A percentile compares a stretch with the other conserved stretches of the same genome.
Conservation (phyloP, 2,888 invertebrate genomes). For the Macaria notata region DNA sequence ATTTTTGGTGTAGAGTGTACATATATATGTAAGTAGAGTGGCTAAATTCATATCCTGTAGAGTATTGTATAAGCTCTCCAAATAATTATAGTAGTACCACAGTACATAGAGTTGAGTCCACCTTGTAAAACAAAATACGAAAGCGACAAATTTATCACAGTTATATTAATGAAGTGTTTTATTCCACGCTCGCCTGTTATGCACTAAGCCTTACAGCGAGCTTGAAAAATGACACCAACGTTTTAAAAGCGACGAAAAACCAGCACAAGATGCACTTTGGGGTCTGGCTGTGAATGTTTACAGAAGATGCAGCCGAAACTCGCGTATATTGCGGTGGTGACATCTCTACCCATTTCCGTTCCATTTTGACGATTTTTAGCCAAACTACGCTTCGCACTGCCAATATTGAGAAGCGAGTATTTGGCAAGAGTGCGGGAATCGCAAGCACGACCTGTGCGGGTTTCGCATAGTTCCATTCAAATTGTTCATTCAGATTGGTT, state of each 20-base stretch:
- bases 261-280: slow-evolving; percentile 46
- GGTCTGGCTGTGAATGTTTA: slow-evolving; percentile 52
- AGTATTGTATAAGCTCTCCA: no score
- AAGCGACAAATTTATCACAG: no score
- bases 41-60: no score
- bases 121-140: no score
- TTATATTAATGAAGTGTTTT: no score
- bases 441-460: slow-evolving; percentile 19
- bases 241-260: slow-evolving; percentile 49
- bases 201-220: slow-evolving; percentile 4
- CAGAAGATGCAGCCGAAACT: slow-evolving; percentile 37
- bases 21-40: no score
- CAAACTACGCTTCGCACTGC: slow-evolving; percentile 50
- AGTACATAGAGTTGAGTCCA: no score
- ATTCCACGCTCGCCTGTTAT: background rate
- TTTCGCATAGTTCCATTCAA: slow-evolving; percentile 19
- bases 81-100: no score
- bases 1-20: no score
- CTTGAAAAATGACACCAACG: slow-evolving; percentile 41
- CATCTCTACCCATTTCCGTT: slow-evolving; percentile 61
- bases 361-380: slow-evolving; percentile 60
- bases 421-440: slow-evolving; percentile 45
- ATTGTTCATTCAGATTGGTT: slow-evolving; percentile 20
- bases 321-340: slow-evolving; percentile 56
- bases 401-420: slow-evolving; percentile 59